Percentiles rank a stretch among this genome's conserved stretches.
Evolutionary conservation across 2,797 vertebrate genomes (phyloP).

Genomic region (Yasuhikotakia modesta): DNA sequence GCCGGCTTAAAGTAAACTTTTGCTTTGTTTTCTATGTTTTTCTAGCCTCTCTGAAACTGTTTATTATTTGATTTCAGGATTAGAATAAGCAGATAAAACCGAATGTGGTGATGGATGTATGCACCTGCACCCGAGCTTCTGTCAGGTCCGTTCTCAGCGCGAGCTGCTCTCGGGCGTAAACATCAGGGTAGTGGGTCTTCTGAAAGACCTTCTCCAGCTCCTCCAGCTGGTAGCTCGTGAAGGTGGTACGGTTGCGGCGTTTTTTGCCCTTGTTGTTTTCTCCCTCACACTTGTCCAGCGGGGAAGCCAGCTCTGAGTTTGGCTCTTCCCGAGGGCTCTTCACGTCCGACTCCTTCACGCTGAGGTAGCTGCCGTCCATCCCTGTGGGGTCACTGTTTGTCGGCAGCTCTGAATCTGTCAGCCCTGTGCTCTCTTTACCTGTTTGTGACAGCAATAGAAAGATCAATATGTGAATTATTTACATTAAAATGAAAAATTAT

Average conservation of each 20-base stretch:
- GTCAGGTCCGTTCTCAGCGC: slow-evolving; percentile 98
- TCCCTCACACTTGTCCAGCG: slow-evolving; percentile 88
- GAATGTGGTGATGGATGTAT: neutral
- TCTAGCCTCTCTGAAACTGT: no score
- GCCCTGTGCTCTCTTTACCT: slow-evolving; percentile 89
- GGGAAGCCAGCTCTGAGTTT: slow-evolving; percentile 82
- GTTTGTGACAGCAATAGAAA: neutral
- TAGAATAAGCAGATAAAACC: neutral
- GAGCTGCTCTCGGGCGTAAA: slow-evolving; percentile 95
- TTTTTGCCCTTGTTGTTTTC: slow-evolving; percentile 99
- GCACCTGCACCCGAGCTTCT: slow-evolving; percentile 92
- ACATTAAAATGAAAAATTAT: no score
- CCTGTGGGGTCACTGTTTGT: slow-evolving; percentile 83
- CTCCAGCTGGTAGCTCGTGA: slow-evolving; percentile 97
- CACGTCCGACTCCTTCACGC: slow-evolving; percentile 85
- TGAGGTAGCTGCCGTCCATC: slow-evolving; percentile 94
- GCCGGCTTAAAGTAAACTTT: neutral
- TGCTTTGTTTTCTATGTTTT: slow-evolving; percentile 1
- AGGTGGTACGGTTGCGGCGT: slow-evolving; percentile 94
- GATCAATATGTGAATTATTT: no score
- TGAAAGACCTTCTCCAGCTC: slow-evolving; percentile 99
- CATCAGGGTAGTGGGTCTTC: slow-evolving; percentile 98
- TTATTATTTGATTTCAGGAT: neutral
- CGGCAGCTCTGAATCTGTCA: slow-evolving; percentile 87
- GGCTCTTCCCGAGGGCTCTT: slow-evolving; percentile 84